Conservation (phyloP, 1,140 invertebrate species). For the Drosophila pruinosa region DNA sequence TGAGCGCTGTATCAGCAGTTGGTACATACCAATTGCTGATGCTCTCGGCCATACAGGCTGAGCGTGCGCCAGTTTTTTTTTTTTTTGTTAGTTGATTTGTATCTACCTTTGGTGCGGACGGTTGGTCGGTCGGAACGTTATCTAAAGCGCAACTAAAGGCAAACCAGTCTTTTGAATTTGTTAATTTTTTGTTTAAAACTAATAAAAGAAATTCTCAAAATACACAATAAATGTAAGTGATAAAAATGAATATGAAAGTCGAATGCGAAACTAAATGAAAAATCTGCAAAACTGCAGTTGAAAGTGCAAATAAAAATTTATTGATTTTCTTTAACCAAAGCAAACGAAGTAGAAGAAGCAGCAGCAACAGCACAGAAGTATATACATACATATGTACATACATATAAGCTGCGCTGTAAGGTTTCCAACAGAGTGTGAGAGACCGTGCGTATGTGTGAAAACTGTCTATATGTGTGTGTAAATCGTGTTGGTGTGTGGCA, state of each 20-base stretch:
- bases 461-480: constrained; percentile 10
- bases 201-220: constrained; percentile 39
- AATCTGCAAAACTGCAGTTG: constrained; percentile 44
- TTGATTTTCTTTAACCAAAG: constrained; percentile 69
- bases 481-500: constrained; percentile 45
- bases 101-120: constrained; percentile 81
- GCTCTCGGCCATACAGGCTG: constrained; percentile 53
- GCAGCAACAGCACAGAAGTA: constrained; percentile 66
- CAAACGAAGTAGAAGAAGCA: constrained; percentile 49
- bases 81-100: constrained; percentile 69
- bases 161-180: constrained; percentile 73
- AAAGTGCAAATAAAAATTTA: constrained; percentile 69
- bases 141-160: constrained; percentile 45
- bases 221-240: constrained; percentile 56
- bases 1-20: constrained; percentile 26
- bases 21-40: constrained; percentile 57
- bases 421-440: constrained; percentile 53
- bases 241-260: constrained; percentile 7
- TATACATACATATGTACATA: too few species aligned
- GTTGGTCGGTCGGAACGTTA: constrained; percentile 67
- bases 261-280: constrained; percentile 24
- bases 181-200: constrained; percentile 40
- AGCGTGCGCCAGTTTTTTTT: constrained; percentile 63
- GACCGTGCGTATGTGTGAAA: constrained; percentile 13
- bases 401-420: constrained; percentile 77